phyloP scores from a whole-genome alignment of 2,797 vertebrate genomes.

The Halcyon smyrnensis region DNA sequence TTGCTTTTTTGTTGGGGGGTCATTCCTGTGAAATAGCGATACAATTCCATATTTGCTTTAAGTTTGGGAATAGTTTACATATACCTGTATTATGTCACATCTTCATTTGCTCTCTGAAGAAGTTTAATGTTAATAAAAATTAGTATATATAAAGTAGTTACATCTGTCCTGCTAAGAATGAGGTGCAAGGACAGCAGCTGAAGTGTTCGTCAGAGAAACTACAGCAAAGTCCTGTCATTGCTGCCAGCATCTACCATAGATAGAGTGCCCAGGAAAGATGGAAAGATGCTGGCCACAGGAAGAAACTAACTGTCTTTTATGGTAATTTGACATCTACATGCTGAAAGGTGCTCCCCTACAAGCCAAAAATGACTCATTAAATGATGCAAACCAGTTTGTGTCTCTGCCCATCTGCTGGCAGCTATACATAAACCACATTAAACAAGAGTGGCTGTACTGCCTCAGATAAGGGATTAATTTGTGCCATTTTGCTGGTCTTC shows the following conservation, averaged over 20 bases:
- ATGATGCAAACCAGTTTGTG: neutral
- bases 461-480: neutral
- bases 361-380: neutral
- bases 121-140: neutral
- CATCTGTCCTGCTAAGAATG: neutral
- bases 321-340: neutral
- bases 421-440: neutral
- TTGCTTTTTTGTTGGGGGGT: neutral
- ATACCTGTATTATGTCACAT: neutral
- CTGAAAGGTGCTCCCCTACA: neutral
- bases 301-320: neutral
- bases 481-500: neutral
- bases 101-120: neutral
- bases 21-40: neutral
- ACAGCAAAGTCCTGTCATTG: neutral
- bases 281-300: neutral
- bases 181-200: neutral
- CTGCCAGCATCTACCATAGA: neutral
- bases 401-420: neutral
- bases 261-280: neutral
- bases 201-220: neutral
- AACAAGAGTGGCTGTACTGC: neutral
- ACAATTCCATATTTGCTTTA: neutral
- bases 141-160: neutral
- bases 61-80: neutral